phyloP scores from a whole-genome alignment of 1,140 invertebrate genomes.

The Neodiprion lecontei region DNA sequence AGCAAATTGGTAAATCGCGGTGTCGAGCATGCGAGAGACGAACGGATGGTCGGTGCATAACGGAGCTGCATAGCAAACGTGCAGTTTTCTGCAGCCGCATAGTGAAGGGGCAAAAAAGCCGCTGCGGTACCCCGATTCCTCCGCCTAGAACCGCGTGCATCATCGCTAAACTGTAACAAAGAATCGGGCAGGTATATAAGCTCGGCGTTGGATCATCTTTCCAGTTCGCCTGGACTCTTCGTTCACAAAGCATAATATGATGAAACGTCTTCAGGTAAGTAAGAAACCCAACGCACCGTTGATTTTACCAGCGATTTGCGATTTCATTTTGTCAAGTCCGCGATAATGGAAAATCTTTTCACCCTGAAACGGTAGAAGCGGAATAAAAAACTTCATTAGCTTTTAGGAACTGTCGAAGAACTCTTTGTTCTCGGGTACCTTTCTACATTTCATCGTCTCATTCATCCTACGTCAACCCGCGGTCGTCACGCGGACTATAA shows the following conservation, averaged over 20 bases:
- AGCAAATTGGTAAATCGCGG: too few relatives aligned
- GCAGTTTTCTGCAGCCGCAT: too few relatives aligned
- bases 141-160: conserved; percentile 31
- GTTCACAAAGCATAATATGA: conserved; percentile 50
- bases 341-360: background rate
- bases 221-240: conserved; percentile 51
- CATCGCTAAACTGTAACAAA: conserved; percentile 55
- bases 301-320: conserved; percentile 10
- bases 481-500: too few relatives aligned
- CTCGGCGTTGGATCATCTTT: conserved; percentile 43
- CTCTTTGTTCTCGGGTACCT: too few relatives aligned
- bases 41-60: too few relatives aligned
- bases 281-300: conserved; percentile 1
- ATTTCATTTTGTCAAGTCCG: conserved; percentile 7
- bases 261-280: conserved; percentile 46
- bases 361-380: too few relatives aligned
- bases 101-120: background rate
- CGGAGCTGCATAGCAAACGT: too few relatives aligned
- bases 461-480: too few relatives aligned
- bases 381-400: too few relatives aligned
- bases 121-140: conserved; percentile 33
- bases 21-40: too few relatives aligned
- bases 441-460: too few relatives aligned
- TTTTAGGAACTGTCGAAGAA: too few relatives aligned
- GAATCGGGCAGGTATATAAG: conserved; percentile 54